A percentile compares a stretch with the other conserved stretches of the same genome.
phyloP scores from a whole-genome alignment of 2,113 vertebrate species.

The Progne subis region DNA sequence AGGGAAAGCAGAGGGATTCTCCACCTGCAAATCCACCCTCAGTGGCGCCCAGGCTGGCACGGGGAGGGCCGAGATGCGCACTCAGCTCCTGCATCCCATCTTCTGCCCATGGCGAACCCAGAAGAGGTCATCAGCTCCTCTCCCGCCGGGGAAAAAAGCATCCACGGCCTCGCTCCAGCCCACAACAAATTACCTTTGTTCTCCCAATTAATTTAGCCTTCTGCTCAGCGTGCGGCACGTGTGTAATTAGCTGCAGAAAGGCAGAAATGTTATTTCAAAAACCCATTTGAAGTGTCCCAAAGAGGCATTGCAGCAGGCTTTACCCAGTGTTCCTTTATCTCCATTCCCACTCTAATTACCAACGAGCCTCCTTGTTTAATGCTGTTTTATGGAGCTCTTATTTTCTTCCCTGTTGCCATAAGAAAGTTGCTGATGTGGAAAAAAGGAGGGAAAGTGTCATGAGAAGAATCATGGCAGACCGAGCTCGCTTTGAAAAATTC shows the following conservation, averaged over 20 bases:
- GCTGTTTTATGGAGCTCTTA: conserved; percentile 30
- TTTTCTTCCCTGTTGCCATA: conserved; percentile 1
- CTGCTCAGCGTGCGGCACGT: conserved; percentile 40
- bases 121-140: background rate
- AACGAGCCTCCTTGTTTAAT: conserved; percentile 30
- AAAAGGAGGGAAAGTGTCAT: background rate
- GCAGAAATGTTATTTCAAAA: conserved; percentile 45
- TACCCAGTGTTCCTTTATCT: background rate
- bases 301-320: conserved; percentile 41
- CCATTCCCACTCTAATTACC: conserved; percentile 45
- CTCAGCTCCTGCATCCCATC: background rate
- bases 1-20: background rate
- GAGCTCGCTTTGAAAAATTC: background rate
- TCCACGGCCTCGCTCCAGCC: conserved; percentile 15
- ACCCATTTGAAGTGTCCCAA: conserved; percentile 30
- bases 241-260: conserved; percentile 44
- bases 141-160: background rate
- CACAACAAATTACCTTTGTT: conserved; percentile 56
- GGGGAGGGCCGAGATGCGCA: background rate
- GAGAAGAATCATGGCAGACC: background rate
- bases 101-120: background rate
- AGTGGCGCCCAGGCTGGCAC: background rate
- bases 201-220: conserved; percentile 61
- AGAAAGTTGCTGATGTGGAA: conserved; percentile 18
- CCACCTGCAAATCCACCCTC: background rate